Conservation (phyloP, 2,888 invertebrate species). For the Spisula solida region DNA sequence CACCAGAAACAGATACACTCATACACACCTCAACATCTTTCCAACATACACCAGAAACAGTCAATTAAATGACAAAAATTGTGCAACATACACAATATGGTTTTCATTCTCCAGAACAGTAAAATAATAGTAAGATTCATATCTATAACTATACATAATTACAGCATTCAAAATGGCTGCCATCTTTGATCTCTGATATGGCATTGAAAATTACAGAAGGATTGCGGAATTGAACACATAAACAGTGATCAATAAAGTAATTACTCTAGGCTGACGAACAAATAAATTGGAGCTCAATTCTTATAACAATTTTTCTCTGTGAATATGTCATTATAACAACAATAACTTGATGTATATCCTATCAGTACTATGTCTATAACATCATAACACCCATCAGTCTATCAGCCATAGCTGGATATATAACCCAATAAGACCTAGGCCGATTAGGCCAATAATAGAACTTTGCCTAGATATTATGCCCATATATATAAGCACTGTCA, state of each 20-base stretch:
- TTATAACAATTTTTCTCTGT: not conserved
- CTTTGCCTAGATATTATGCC: no score
- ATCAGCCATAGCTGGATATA: no score
- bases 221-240: not conserved
- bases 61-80: not conserved
- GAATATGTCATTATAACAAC: not conserved
- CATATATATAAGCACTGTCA: no score
- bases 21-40: no score
- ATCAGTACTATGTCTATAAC: not conserved
- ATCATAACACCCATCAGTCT: not conserved
- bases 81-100: not conserved
- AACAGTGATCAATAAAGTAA: conserved; percentile 23
- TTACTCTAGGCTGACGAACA: not conserved
- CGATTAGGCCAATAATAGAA: no score
- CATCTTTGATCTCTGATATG: not conserved
- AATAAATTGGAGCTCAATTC: not conserved
- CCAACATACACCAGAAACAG: not conserved
- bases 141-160: not conserved
- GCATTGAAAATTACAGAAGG: not conserved
- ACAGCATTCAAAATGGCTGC: not conserved
- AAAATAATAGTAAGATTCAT: not conserved
- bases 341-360: not conserved
- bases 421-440: no score
- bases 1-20: no score
- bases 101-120: not conserved